Conservation (phyloP, 2,113 vertebrate species). For the Entelurus aequoreus region DNA sequence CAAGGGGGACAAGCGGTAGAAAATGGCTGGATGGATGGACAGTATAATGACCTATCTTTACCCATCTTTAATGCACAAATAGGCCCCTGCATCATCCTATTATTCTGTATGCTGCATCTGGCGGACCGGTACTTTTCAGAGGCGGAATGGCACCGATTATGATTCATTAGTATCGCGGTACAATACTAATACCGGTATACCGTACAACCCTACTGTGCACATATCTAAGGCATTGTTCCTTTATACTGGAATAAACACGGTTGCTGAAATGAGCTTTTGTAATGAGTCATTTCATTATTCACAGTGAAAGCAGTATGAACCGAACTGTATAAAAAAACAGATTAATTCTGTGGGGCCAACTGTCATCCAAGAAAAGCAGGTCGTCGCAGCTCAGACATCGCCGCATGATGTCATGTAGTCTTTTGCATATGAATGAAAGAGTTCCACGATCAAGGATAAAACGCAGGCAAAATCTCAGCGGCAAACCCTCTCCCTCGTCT, state of each 20-base stretch:
- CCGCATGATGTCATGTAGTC: slow-evolving; percentile 43
- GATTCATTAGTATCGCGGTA: too few species aligned
- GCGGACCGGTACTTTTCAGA: too few species aligned
- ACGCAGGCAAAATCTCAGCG: slow-evolving; percentile 46
- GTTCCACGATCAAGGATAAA: slow-evolving; percentile 59
- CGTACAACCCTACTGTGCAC: too few species aligned
- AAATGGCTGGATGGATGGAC: too few species aligned
- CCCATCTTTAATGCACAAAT: too few species aligned
- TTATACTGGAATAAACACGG: neutral
- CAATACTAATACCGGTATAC: too few species aligned
- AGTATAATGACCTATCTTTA: too few species aligned
- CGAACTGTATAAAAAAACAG: slow-evolving; percentile 1
- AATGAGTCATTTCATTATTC: slow-evolving; percentile 36
- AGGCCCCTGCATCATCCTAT: too few species aligned
- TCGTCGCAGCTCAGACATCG: slow-evolving; percentile 39
- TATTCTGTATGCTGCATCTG: too few species aligned
- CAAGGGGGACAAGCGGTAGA: too few species aligned
- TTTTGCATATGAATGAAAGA: slow-evolving; percentile 62
- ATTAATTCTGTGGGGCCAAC: slow-evolving; percentile 33
- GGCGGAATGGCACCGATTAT: too few species aligned
- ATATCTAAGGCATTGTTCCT: too few species aligned
- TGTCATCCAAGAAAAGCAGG: slow-evolving; percentile 34
- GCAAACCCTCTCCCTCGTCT: slow-evolving; percentile 31
- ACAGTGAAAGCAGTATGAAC: slow-evolving; percentile 20
- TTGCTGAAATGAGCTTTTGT: slow-evolving; percentile 7